Evolutionary conservation across 2,888 invertebrate genomes (phyloP), one percentile per base, ranked within the genome.

Genomic region (Drepanosiphum platanoidis): DNA sequence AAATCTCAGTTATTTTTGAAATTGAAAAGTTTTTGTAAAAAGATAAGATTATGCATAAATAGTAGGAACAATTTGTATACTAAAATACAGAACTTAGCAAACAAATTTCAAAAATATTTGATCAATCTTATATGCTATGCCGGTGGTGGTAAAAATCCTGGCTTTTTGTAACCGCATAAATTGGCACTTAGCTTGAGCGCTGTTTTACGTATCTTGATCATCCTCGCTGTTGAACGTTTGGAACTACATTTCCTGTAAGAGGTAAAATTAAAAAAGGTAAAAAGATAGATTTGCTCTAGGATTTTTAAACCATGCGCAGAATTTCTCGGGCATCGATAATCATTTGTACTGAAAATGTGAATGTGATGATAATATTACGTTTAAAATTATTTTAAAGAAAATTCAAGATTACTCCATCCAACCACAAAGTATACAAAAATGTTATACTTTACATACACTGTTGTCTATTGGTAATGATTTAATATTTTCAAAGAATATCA

Each of bases 111-210:
- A 46, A 9, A 64, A 13, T 13, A 42, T 42, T 42, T 11, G 11
- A 11, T 42, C 42, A 42, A 42, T 42, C 42, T 42, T 64, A n/a
- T n/a, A n/a, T n/a, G n/a, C n/a, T 42, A 3, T 83, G 46, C 61
- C 27, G 64, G 46, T 9, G 27, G 18, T 22, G n/a, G 46, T 64
- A 83, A 66, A 34, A 74, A 66, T 8, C 83, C 74, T 2, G 83
- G 74, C 46, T 64, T 83, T 42, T 22, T 74, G 18, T 46, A 46
- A 11, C 74, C 64, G 46, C 74, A 74, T 42, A 83, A 46, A 18
- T 74, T 74, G 15, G 83, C 83, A 61, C 7, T 83, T 18, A 83
- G 1, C 18, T 64, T 83, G 13, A 83, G 64, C 1, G 83, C 83
- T 15, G 46, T 64, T 22, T 27, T 72, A 42, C 83, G 74, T 46